Evolutionary conservation across 2,797 vertebrate species (phyloP).

Genomic region (Muscicapa comitata): DNA sequence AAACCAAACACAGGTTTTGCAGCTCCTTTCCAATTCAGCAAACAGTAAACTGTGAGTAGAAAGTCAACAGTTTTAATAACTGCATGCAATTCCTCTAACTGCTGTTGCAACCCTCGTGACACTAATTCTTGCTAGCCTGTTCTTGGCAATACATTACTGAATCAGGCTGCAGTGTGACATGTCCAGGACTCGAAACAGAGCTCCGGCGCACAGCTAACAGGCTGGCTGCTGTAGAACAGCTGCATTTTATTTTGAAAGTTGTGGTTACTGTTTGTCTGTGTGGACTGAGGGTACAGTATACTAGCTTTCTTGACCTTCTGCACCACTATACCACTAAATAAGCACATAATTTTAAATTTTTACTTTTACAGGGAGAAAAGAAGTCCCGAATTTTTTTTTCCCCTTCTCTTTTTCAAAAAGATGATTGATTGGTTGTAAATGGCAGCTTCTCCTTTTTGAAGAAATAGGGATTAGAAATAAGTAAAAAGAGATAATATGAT

Average conservation of each 20-base stretch:
- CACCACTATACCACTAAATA: neutral
- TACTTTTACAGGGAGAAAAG: neutral
- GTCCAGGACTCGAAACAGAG: neutral
- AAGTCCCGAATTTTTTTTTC: fast-evolving
- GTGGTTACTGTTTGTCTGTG: neutral
- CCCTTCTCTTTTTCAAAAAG: neutral
- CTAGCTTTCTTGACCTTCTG: neutral
- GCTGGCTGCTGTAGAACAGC: neutral
- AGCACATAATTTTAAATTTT: neutral
- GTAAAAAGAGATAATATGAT: neutral
- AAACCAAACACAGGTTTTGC: neutral
- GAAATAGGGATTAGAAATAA: neutral
- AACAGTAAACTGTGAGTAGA: neutral
- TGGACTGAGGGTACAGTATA: neutral
- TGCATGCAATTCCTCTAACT: neutral
- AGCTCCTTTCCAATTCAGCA: neutral
- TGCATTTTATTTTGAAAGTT: neutral
- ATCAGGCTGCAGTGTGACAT: neutral
- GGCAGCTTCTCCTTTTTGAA: neutral
- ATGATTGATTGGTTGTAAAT: neutral
- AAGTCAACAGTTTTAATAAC: neutral
- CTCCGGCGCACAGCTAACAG: neutral
- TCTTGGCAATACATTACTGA: neutral
- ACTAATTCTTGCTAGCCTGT: neutral
- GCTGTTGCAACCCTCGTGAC: neutral